Conservation (phyloP, 2,888 invertebrate species). For the Prosapia bicincta region DNA sequence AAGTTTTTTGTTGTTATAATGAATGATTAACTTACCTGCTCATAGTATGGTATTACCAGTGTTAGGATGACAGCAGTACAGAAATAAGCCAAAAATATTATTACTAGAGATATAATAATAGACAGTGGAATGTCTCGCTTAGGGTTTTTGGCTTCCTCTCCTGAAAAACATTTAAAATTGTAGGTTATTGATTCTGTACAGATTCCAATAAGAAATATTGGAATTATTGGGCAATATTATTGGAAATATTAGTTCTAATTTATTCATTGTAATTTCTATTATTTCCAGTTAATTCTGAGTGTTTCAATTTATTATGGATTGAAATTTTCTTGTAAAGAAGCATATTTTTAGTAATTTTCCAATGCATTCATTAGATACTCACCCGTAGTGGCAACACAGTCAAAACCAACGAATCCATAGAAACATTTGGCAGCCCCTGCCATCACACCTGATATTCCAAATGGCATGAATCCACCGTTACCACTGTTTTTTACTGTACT, state of each 20-base stretch:
- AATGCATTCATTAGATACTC: conserved; percentile 2
- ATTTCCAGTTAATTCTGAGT: not conserved
- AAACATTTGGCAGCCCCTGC: conserved; percentile 85
- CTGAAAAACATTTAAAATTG: no score
- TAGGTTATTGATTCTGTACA: no score
- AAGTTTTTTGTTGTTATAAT: no score
- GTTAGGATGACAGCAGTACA: conserved; percentile 88
- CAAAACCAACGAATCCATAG: no score
- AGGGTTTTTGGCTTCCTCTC: conserved; percentile 91
- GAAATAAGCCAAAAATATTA: conserved; percentile 87
- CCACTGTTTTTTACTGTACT: conserved; percentile 52
- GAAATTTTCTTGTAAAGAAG: no score
- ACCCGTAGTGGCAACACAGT: conserved; percentile 83
- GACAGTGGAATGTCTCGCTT: conserved; percentile 86
- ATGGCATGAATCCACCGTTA: conserved; percentile 88
- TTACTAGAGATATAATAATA: conserved; percentile 76
- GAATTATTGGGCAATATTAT: no score
- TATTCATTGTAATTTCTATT: not conserved
- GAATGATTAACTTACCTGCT: conserved; percentile 68
- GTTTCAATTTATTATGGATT: no score
- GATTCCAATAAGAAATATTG: no score
- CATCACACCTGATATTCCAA: conserved; percentile 82
- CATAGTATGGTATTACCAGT: conserved; percentile 90
- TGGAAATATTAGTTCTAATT: conserved; percentile 41
- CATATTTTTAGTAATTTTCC: no score